Evolutionary conservation across 2,797 vertebrate species (phyloP).

Genomic region (Hoplostethus mediterraneus): DNA sequence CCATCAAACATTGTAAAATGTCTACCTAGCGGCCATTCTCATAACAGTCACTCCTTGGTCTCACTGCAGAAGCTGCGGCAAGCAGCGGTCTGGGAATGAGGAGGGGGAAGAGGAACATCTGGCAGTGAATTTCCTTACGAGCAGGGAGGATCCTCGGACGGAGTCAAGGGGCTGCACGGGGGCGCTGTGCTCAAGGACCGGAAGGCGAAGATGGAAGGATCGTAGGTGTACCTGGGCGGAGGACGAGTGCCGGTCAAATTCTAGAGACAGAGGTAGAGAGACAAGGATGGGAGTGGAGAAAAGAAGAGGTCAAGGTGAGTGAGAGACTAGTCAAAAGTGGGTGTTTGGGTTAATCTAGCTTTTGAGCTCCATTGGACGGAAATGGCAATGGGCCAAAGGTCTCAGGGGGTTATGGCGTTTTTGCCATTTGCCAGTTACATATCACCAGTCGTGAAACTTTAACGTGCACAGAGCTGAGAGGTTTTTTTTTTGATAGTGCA

Average conservation of each 20-base stretch:
- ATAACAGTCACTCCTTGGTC: conserved; percentile 52
- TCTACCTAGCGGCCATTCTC: conserved; percentile 48
- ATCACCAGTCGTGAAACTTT: too few species aligned
- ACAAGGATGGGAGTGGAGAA: conserved; percentile 10
- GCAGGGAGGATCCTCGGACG: conserved; percentile 89
- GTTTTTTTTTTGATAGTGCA: not conserved
- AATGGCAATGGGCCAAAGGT: not conserved
- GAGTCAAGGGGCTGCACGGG: conserved; percentile 88
- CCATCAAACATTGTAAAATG: conserved; percentile 44
- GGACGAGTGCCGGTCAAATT: conserved; percentile 85
- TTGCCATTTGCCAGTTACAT: not conserved
- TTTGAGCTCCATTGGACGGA: conserved; percentile 14
- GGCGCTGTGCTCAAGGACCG: conserved; percentile 90
- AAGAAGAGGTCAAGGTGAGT: not conserved
- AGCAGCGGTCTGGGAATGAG: conserved; percentile 46
- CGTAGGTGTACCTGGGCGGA: conserved; percentile 87
- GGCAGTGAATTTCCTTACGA: conserved; percentile 61
- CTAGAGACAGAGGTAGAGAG: conserved; percentile 76
- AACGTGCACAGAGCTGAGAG: not conserved
- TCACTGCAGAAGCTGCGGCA: conserved; percentile 52
- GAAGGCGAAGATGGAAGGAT: conserved; percentile 93
- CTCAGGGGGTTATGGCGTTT: not conserved
- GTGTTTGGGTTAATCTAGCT: conserved; percentile 26
- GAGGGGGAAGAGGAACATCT: conserved; percentile 17
- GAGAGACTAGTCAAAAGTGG: conserved; percentile 2